Evolutionary conservation across 2,113 vertebrate genomes (phyloP).

Genomic region (Dasyprocta punctata): DNA sequence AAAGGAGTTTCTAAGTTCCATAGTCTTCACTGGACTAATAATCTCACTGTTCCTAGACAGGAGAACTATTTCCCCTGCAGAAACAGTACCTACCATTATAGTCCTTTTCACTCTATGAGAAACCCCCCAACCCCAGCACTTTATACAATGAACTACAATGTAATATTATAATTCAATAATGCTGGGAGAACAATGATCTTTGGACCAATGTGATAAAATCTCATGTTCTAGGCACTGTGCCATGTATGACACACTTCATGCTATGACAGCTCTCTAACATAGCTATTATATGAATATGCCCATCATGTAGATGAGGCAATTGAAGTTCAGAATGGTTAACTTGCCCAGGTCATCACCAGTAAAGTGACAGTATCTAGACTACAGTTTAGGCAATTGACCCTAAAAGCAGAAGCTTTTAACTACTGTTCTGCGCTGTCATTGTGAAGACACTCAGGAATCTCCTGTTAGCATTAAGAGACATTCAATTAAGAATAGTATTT

Average conservation of each 20-base stretch:
- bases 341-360: not conserved
- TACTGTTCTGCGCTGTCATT: not conserved
- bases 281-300: not conserved
- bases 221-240: not conserved
- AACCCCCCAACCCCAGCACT: not conserved
- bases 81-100: not conserved
- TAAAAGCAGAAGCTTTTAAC: not conserved
- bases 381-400: not conserved
- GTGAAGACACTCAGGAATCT: not conserved
- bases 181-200: slow-evolving; percentile 18
- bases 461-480: not conserved
- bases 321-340: not conserved
- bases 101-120: slow-evolving; percentile 10
- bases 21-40: slow-evolving; percentile 17
- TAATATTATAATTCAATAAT: not conserved
- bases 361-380: not conserved
- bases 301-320: slow-evolving; percentile 3
- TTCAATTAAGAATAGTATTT: slow-evolving; percentile 13
- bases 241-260: slow-evolving; percentile 1
- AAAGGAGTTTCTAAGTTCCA: slow-evolving; percentile 32
- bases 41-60: not conserved
- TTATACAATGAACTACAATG: not conserved
- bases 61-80: slow-evolving; percentile 34
- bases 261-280: not conserved
- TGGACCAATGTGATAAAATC: slow-evolving; percentile 24